phyloP scores from a whole-genome alignment of 2,797 vertebrate genomes.

The Pantherophis alleghaniensis region DNA sequence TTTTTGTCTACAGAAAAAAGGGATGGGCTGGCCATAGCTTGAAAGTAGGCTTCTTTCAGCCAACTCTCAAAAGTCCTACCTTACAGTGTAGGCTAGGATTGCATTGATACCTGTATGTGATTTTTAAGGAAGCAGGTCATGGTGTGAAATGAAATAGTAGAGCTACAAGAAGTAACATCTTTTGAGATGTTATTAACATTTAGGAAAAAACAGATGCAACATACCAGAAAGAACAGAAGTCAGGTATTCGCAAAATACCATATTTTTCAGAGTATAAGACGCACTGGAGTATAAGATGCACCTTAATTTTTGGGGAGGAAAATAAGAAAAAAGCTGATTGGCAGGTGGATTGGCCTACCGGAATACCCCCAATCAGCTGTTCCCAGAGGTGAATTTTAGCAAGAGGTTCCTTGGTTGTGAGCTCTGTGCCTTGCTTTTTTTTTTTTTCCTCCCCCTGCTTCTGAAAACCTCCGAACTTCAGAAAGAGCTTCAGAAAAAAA shows the following conservation, averaged over 20 bases:
- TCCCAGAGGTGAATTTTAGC: too few species aligned
- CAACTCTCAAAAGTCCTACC: background rate
- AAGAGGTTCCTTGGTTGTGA: too few species aligned
- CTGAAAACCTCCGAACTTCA: too few species aligned
- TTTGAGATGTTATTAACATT: background rate
- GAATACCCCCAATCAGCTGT: too few species aligned
- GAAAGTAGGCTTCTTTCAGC: background rate
- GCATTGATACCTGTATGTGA: background rate
- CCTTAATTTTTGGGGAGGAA: too few species aligned
- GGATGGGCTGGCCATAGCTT: background rate
- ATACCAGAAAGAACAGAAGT: background rate
- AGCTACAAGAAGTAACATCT: background rate
- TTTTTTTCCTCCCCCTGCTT: too few species aligned
- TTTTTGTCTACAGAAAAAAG: background rate
- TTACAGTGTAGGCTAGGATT: background rate
- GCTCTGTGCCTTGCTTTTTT: too few species aligned
- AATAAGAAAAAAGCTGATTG: too few species aligned
- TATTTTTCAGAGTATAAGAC: too few species aligned
- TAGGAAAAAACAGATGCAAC: background rate
- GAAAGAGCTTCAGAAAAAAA: too few species aligned
- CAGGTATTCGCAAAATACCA: background rate
- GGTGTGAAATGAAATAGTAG: background rate
- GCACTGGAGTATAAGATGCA: too few species aligned
- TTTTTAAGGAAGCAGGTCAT: background rate
- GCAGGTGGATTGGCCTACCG: too few species aligned